Percentiles rank a stretch among this genome's conserved stretches.
Evolutionary conservation across 2,797 vertebrate genomes (phyloP).

Genomic region (Falco peregrinus): DNA sequence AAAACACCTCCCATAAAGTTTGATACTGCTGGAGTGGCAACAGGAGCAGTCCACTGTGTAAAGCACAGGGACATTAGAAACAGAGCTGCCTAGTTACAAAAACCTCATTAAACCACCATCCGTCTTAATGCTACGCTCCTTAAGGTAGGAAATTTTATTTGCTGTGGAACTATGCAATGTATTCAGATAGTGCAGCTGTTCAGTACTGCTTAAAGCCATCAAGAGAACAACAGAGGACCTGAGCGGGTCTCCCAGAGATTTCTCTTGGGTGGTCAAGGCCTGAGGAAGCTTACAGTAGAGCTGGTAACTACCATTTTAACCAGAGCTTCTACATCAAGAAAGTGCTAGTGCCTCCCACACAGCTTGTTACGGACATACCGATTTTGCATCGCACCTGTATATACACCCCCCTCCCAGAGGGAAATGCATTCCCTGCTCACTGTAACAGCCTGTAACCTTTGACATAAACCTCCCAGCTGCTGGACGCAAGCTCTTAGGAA

Average conservation of each 20-base stretch:
- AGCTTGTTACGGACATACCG: too few species aligned
- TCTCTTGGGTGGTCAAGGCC: neutral
- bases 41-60: neutral
- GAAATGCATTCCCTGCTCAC: neutral
- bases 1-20: neutral
- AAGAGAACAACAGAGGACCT: neutral
- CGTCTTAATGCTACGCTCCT: constrained; percentile 44
- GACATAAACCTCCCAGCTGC: neutral
- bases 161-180: neutral
- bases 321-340: neutral
- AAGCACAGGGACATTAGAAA: constrained; percentile 13
- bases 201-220: neutral
- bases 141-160: neutral
- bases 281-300: neutral
- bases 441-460: neutral
- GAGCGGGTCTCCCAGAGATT: neutral
- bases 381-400: neutral
- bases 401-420: too few species aligned
- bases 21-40: constrained; percentile 1
- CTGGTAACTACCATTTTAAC: neutral
- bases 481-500: neutral
- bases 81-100: constrained; percentile 18
- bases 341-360: too few species aligned
- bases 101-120: constrained; percentile 53
- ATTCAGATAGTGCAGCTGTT: neutral